phyloP scores from a whole-genome alignment of 2,113 vertebrate species.

The Corapipo altera region DNA sequence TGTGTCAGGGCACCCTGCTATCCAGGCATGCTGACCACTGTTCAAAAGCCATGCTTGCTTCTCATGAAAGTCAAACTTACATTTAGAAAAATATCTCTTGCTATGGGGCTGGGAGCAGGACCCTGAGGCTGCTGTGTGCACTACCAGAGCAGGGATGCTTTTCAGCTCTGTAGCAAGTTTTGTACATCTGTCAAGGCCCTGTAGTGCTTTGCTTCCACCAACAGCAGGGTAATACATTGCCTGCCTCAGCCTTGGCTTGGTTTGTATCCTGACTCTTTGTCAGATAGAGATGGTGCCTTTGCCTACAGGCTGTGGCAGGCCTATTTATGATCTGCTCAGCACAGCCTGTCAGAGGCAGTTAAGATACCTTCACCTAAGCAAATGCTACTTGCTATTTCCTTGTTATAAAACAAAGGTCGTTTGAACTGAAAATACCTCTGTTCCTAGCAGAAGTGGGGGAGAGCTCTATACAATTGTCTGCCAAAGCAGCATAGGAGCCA shows the following conservation, averaged over 20 bases:
- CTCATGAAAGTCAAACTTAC: background rate
- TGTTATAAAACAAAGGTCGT: constrained; percentile 29
- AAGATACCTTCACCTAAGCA: constrained; percentile 14
- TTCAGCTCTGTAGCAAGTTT: background rate
- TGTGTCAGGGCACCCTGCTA: background rate
- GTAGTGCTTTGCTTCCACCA: background rate
- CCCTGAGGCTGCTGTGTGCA: fast-evolving
- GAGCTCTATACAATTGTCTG: background rate
- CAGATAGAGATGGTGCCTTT: background rate
- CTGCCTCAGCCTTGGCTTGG: background rate
- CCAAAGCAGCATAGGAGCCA: background rate
- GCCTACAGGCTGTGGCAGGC: background rate
- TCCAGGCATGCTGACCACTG: background rate
- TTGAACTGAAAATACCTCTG: constrained; percentile 15
- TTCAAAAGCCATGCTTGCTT: background rate
- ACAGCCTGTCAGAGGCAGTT: constrained; percentile 35
- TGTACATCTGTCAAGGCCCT: fast-evolving
- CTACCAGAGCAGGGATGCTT: background rate
- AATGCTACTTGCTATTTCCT: background rate
- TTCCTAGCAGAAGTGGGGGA: background rate
- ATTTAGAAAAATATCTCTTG: background rate
- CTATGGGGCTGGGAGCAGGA: background rate
- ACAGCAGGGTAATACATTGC: background rate
- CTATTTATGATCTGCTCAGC: constrained; percentile 24
- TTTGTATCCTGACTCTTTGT: background rate